Conservation (phyloP, 2,888 invertebrate genomes). For the Agrilus mali region DNA sequence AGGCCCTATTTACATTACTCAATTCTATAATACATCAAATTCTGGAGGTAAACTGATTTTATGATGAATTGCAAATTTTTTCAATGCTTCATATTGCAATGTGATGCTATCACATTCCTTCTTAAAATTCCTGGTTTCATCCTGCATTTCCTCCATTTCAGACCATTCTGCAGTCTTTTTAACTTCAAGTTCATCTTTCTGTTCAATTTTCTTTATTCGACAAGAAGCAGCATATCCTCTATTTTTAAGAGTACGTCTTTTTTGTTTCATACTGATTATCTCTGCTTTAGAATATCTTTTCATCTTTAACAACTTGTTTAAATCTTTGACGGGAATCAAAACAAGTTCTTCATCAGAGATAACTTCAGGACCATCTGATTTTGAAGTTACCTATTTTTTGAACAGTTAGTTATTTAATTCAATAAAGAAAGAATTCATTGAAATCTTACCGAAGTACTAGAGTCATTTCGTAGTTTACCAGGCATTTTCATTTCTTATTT, state of each 20-base stretch:
- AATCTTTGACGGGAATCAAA: slow-evolving; percentile 79
- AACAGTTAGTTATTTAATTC: too few relatives aligned
- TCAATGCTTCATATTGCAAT: slow-evolving; percentile 73
- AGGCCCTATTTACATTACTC: too few relatives aligned
- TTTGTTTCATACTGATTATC: slow-evolving; percentile 88
- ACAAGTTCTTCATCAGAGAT: slow-evolving; percentile 90
- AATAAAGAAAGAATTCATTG: too few relatives aligned
- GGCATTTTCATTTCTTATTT: too few relatives aligned
- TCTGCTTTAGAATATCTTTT: slow-evolving; percentile 78
- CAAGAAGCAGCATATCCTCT: slow-evolving; percentile 93
- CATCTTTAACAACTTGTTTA: slow-evolving; percentile 79
- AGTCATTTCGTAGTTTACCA: too few relatives aligned
- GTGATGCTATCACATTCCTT: slow-evolving; percentile 68
- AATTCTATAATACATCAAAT: slow-evolving; percentile 37
- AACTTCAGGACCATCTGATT: slow-evolving; percentile 70
- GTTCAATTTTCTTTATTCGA: slow-evolving; percentile 86
- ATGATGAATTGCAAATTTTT: slow-evolving; percentile 70
- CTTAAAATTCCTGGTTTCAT: slow-evolving; percentile 63
- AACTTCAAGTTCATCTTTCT: slow-evolving; percentile 84
- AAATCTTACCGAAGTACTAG: too few relatives aligned
- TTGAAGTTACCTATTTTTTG: slow-evolving; percentile 54
- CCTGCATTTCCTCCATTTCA: slow-evolving; percentile 74
- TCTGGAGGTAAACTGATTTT: slow-evolving; percentile 72
- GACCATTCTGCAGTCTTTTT: slow-evolving; percentile 76
- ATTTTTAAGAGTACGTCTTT: slow-evolving; percentile 89